These are phyloP conservation scores for Propsilocerus akamusi DNA, from an alignment of 1,140 invertebrate species.

Conservation along the genomic window DNA sequence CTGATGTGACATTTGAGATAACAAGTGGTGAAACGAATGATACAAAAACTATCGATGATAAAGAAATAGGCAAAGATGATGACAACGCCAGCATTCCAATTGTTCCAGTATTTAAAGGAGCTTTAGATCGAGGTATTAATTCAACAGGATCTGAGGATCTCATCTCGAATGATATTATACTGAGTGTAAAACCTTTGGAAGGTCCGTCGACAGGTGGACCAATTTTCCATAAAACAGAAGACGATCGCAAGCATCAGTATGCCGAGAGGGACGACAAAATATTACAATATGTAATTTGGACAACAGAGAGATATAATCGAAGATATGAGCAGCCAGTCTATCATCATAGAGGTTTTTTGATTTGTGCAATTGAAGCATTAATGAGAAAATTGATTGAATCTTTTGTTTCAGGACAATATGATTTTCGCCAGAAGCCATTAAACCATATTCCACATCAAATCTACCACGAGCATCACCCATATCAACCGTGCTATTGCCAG, in stretches of 20 bases:
- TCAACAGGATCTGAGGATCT: not conserved
- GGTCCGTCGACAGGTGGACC: not conserved
- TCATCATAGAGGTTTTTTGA: too few species aligned
- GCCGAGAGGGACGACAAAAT: slow-evolving; percentile 5
- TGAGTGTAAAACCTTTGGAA: not conserved
- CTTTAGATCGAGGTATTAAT: slow-evolving; percentile 11
- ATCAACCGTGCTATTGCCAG: not conserved
- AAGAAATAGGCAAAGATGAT: slow-evolving; percentile 11
- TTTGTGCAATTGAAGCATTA: too few species aligned
- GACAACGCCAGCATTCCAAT: slow-evolving; percentile 19
- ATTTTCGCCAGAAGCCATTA: slow-evolving; percentile 8
- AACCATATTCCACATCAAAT: slow-evolving; percentile 12
- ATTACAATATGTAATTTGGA: slow-evolving; percentile 15
- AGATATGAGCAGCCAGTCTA: not conserved
- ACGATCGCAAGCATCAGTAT: not conserved
- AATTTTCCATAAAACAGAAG: not conserved
- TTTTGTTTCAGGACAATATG: not conserved
- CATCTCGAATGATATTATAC: not conserved
- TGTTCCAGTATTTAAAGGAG: slow-evolving; percentile 11
- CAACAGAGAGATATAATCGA: slow-evolving; percentile 17
- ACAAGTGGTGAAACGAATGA: slow-evolving; percentile 12
- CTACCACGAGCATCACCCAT: slow-evolving; percentile 10
- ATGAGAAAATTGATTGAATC: too few species aligned
- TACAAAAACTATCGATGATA: not conserved
- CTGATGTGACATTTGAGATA: slow-evolving; percentile 24